Conservation (phyloP, 2,113 vertebrate genomes). For the Hymenochirus boettgeri region DNA sequence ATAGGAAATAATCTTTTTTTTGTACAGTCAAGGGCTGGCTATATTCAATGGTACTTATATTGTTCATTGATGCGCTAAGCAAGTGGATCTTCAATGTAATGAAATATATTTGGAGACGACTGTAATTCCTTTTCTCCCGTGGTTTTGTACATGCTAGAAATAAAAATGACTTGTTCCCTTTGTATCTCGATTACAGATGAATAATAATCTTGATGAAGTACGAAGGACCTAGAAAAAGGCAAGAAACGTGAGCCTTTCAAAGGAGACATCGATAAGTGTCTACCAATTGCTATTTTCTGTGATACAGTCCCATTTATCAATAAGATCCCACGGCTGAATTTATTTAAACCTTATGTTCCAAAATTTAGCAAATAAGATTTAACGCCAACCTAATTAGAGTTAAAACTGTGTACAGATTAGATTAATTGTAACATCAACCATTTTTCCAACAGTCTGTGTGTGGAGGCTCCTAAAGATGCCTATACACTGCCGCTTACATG, state of each 20-base stretch:
- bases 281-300: not conserved
- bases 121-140: not conserved
- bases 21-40: too few species aligned
- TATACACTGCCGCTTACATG: too few species aligned
- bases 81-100: too few species aligned
- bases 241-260: constrained; percentile 29
- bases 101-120: not conserved
- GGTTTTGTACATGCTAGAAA: not conserved
- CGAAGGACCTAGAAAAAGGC: not conserved
- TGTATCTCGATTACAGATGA: constrained; percentile 12
- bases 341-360: not conserved
- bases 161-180: not conserved
- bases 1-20: too few species aligned
- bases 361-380: not conserved
- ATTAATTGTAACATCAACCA: too few species aligned
- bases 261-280: constrained; percentile 39
- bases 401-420: too few species aligned
- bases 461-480: too few species aligned
- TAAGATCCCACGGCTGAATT: not conserved
- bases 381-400: too few species aligned
- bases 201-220: constrained; percentile 9
- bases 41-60: too few species aligned
- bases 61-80: too few species aligned
- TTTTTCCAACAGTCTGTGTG: too few species aligned
- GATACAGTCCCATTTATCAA: not conserved